These are phyloP conservation scores for Acanthochromis polyacanthus DNA, from an alignment of 2,113 vertebrate genomes.

Conservation along the genomic window DNA sequence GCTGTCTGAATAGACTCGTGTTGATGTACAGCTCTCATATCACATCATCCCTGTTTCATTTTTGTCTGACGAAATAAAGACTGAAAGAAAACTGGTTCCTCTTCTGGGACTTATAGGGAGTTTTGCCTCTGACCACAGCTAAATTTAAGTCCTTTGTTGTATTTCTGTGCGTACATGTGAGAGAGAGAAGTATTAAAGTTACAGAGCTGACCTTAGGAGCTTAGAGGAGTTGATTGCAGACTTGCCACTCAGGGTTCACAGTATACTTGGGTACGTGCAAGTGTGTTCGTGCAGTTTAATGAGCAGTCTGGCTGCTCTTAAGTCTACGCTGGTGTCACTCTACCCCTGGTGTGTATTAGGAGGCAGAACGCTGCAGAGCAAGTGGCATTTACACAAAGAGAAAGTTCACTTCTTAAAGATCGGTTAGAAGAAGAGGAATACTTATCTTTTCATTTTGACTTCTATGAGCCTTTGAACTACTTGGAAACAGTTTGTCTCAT, in stretches of 20 bases:
- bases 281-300: constrained; percentile 38
- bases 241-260: constrained; percentile 46
- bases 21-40: background rate
- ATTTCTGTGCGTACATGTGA: background rate
- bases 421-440: background rate
- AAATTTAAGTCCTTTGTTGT: background rate
- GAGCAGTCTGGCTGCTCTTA: constrained; percentile 14
- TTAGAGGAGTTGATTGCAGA: constrained; percentile 39
- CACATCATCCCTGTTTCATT: background rate
- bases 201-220: constrained; percentile 32
- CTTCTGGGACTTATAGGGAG: too few species aligned
- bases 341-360: constrained; percentile 10
- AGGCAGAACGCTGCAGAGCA: background rate
- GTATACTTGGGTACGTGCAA: constrained; percentile 1
- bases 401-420: background rate
- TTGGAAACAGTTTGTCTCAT: background rate
- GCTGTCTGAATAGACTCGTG: background rate
- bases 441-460: background rate
- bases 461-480: background rate
- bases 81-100: too few species aligned
- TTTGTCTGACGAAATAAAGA: background rate
- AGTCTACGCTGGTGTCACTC: constrained; percentile 30
- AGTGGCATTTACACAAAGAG: constrained; percentile 8
- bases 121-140: too few species aligned
- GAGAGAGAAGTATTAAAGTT: constrained; percentile 20